A percentile compares a stretch with the other conserved stretches of the same genome.
phyloP scores from a whole-genome alignment of 2,113 vertebrate species.

The Regulus satrapa region DNA sequence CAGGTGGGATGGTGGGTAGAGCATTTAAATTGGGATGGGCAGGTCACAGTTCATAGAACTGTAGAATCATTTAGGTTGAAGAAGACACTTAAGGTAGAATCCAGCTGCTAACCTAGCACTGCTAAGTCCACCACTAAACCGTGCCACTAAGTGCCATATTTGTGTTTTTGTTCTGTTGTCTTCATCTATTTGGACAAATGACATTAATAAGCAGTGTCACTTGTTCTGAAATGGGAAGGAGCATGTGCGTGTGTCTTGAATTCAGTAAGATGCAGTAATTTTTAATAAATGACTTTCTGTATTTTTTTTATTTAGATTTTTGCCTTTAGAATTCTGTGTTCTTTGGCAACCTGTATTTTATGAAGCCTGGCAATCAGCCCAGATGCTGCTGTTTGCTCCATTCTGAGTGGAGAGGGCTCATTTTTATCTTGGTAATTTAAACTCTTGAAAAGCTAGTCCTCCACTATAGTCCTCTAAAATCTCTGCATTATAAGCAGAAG shows the following conservation, averaged over 20 bases:
- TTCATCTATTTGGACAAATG: background rate
- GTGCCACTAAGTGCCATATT: background rate
- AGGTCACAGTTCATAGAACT: background rate
- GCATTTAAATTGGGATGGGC: accelerated
- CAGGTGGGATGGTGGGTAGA: background rate
- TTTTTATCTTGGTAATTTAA: background rate
- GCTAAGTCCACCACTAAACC: background rate
- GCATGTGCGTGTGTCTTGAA: background rate
- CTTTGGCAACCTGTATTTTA: background rate
- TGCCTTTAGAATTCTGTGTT: background rate
- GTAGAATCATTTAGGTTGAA: background rate
- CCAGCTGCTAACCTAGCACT: background rate
- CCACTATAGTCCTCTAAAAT: background rate
- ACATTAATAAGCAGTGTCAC: background rate
- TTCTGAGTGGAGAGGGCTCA: background rate
- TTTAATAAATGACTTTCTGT: background rate
- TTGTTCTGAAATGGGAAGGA: background rate
- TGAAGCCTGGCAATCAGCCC: background rate
- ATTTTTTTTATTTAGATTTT: background rate
- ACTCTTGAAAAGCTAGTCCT: background rate
- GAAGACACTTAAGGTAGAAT: background rate
- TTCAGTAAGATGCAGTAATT: background rate
- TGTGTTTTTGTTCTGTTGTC: background rate
- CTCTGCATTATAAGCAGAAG: background rate
- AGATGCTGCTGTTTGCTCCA: background rate